Base-by-base conservation (phyloP, 2,113 vertebrate genomes). In the Brachypodius melanocephalos region DNA sequence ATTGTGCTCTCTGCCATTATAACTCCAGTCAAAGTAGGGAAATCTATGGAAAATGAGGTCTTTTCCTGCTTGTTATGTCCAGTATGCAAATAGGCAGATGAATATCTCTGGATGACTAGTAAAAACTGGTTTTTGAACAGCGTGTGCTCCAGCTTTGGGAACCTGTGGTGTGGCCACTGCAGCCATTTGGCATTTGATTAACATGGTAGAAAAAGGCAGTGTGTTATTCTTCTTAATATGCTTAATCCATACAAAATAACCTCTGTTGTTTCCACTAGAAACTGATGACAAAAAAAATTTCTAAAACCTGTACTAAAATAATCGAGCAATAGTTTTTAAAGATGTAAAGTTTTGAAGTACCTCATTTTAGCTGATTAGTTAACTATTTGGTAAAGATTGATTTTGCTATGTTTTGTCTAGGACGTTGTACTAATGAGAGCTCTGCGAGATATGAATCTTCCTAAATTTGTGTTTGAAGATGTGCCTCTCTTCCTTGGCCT, bases 391-490 rank as follows among this genome's bases (percentile, higher is more conserved):
- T 89, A 57, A 81, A 45, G 49, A 40, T 36, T 81, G 34, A 66
- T 88, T 88, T 65, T 86, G 17, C 74, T 93, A 0, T 43, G 28
- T 71, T 42, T 77, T 84, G 21, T 36, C 36, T 97, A 99, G 99
- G 99, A 99, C 29, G 98, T 99, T 85, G 99, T 99, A 42, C 93
- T 99, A 92, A 99, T 99, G 99, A 97, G 99, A 80, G 99, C 99
- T 16, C 97, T 99, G 51, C 97, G 99, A 81, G 99, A 99, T 96
- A 99, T 99, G 99, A 99, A 99, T 93, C 98, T 99, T 68, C 99
- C 99, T 83, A 99, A 99, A 96, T 98, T 99, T 91, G 98, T 99
- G 55, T 99, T 99, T 95, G 99, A 99, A 93, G 99, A 99, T 1
- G 98, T 99, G 10, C 99, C 99, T 51, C 98, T 99, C 62, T 99